These are phyloP conservation scores for Calypte anna DNA, from an alignment of 2,113 vertebrate genomes.

Conservation along the genomic window DNA sequence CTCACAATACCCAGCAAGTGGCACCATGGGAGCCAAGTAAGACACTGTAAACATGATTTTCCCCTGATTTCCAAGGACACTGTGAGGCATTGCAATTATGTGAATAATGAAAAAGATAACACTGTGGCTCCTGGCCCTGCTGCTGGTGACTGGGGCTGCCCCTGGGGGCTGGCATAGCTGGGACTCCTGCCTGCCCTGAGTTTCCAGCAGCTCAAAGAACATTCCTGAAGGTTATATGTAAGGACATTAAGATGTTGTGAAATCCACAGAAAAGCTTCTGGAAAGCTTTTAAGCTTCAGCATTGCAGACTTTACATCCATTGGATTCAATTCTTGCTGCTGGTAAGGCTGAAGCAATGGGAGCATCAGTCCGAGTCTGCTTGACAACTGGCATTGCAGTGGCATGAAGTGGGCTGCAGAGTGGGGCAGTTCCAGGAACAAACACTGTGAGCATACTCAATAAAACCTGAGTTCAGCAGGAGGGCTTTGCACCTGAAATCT, in stretches of 20 bases:
- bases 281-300: neutral
- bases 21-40: neutral
- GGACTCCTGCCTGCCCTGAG: neutral
- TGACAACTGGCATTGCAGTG: neutral
- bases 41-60: neutral
- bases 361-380: neutral
- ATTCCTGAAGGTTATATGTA: neutral
- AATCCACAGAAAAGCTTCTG: neutral
- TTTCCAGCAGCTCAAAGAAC: neutral
- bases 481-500: neutral
- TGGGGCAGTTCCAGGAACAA: neutral
- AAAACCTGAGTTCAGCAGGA: neutral
- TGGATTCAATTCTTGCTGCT: neutral
- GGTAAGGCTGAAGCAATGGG: neutral
- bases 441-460: neutral
- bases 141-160: neutral
- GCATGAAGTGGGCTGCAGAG: neutral
- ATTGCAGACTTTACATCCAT: neutral
- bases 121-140: neutral
- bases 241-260: neutral
- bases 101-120: neutral
- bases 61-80: constrained; percentile 12
- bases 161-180: accelerated
- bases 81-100: neutral
- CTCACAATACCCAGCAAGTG: neutral